phyloP scores from a whole-genome alignment of 2,797 vertebrate genomes.

The Oryzias sinensis region DNA sequence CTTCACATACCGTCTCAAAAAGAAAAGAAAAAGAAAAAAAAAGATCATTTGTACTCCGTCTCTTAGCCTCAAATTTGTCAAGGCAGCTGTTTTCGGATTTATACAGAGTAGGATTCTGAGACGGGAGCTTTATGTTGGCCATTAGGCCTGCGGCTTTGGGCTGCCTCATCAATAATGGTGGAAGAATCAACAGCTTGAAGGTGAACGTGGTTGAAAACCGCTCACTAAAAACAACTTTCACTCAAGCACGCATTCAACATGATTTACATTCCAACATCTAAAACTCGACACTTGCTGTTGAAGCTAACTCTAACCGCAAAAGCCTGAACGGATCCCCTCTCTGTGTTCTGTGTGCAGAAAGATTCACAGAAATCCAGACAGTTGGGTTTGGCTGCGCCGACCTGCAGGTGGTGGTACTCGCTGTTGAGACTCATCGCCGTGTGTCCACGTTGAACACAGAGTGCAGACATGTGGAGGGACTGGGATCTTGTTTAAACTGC shows the following conservation, averaged over 20 bases:
- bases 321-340: too few relatives aligned
- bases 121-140: constrained; percentile 2
- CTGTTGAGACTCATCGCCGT: constrained; percentile 86
- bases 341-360: background rate
- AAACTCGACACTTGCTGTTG: too few relatives aligned
- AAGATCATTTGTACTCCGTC: constrained; percentile 12
- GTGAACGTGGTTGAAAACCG: background rate
- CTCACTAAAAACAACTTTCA: too few relatives aligned
- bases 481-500: constrained; percentile 94
- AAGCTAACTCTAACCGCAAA: too few relatives aligned
- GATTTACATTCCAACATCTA: too few relatives aligned
- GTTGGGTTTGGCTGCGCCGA: constrained; percentile 53
- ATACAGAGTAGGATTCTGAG: background rate
- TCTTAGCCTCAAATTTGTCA: constrained; percentile 19
- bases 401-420: constrained; percentile 94
- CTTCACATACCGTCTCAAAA: constrained; percentile 5
- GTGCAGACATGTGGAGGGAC: constrained; percentile 90
- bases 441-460: constrained; percentile 88
- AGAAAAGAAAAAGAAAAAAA: background rate
- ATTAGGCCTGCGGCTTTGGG: constrained; percentile 5
- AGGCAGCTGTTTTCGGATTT: constrained; percentile 10
- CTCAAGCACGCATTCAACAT: too few relatives aligned
- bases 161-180: constrained; percentile 23
- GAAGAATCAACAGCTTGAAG: constrained; percentile 12
- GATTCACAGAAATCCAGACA: background rate